Evolutionary conservation across 2,113 vertebrate species (phyloP), one percentile per base, ranked within the genome.

Genomic region (Athene cunicularia): DNA sequence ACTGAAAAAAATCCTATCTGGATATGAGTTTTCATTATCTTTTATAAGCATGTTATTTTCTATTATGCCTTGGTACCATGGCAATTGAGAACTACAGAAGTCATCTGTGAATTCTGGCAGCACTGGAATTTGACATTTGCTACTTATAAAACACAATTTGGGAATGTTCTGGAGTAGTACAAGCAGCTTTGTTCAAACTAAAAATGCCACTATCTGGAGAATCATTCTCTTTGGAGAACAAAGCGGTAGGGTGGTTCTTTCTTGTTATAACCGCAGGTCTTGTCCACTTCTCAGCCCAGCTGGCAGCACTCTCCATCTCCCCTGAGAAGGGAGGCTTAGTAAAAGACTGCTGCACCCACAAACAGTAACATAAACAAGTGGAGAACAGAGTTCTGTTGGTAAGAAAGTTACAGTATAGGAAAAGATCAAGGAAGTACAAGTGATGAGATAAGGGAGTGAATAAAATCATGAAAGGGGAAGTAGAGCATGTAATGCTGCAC

Each of bases 111-210:
- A 93, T 95, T 93, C 66, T 93, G 81, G 93, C 83, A 96, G 88
- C 60, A 59, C 73, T 71, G 76, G 86, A 91, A 93, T 93, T 84
- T 93, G 93, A 96, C 89, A 95, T 96, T 91, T 95, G 64, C 86
- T 93, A 89, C 91, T 91, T 73, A 63, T 15, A 83, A 91, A 96
- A 74, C 37, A 92, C 32, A 83, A 33, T 81, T 95, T 84, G 70
- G 68, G 77, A 91, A 93, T 55, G 73, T 77, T 91, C 80, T 66
- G 68, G 41, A 77, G 59, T 62, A 84, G 56, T 80, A 79, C 18
- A 90, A 93, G 76, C 80, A 86, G 64, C n/a, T 94, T 72, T 87
- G 66, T 82, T 91, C 77, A 79, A 89, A 96, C 90, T 88, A 83
- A 93, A 93, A 94, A 80, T 2, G 33, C 53, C 90, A 21, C 62